Evolutionary conservation across 2,888 invertebrate species (phyloP).

Genomic region (Pyrochroa serraticornis): DNA sequence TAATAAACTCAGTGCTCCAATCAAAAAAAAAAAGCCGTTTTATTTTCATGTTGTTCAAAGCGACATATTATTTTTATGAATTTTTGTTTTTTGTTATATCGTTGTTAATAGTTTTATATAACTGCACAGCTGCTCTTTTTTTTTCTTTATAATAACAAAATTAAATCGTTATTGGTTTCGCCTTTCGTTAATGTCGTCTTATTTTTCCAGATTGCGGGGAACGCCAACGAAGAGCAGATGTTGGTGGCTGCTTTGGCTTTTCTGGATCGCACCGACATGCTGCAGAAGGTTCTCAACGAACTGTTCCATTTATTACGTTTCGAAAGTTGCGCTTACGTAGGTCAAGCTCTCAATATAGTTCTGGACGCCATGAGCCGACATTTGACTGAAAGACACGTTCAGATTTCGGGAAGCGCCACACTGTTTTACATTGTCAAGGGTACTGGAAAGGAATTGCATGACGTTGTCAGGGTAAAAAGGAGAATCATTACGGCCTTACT

Average conservation of each 20-base stretch:
- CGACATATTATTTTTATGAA: too few relatives aligned
- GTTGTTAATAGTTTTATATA: too few relatives aligned
- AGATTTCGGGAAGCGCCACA: constrained; percentile 93
- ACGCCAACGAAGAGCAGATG: constrained; percentile 90
- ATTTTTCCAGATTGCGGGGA: constrained; percentile 79
- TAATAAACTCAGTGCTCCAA: too few relatives aligned
- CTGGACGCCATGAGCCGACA: constrained; percentile 91
- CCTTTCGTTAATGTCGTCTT: constrained; percentile 8
- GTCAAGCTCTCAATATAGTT: constrained; percentile 78
- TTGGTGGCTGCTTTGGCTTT: constrained; percentile 83
- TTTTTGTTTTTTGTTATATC: too few relatives aligned
- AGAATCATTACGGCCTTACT: constrained; percentile 82
- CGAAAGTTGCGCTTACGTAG: constrained; percentile 78
- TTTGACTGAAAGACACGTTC: constrained; percentile 84
- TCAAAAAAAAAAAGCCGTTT: too few relatives aligned
- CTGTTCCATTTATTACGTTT: constrained; percentile 86
- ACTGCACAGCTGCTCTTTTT: too few relatives aligned
- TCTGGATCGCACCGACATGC: constrained; percentile 81
- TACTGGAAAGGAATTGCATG: constrained; percentile 75
- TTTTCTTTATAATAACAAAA: too few relatives aligned
- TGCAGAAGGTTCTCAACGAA: constrained; percentile 87
- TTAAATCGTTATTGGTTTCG: too few relatives aligned
- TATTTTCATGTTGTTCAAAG: too few relatives aligned
- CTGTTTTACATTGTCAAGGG: constrained; percentile 94
- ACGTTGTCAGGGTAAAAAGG: constrained; percentile 71